Conservation (phyloP, 2,797 vertebrate genomes). For the Pipistrellus pygmaeus region DNA sequence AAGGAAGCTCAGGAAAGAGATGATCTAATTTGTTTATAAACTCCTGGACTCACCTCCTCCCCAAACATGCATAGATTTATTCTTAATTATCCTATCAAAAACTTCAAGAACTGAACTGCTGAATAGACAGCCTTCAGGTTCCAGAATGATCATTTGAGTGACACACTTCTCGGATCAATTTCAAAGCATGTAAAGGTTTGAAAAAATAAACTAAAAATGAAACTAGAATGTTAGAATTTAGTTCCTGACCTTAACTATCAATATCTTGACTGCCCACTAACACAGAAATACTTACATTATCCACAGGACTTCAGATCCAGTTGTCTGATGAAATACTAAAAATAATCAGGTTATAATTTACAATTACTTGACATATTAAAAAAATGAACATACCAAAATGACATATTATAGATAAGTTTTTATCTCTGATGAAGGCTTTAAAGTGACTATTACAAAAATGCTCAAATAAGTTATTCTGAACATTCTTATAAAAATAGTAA, state of each 20-base stretch:
- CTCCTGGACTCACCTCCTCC: background rate
- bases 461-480: background rate
- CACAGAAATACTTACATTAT: background rate
- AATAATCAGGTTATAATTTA: background rate
- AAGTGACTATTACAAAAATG: background rate
- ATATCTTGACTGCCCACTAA: background rate
- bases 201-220: background rate
- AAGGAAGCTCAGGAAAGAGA: background rate
- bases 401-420: background rate
- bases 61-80: background rate
- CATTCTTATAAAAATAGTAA: background rate
- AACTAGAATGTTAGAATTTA: background rate
- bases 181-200: background rate
- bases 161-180: background rate
- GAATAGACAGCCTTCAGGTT: background rate
- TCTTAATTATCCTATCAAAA: background rate
- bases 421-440: background rate
- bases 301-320: background rate
- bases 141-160: background rate
- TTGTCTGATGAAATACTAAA: background rate
- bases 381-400: background rate
- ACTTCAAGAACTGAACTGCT: background rate
- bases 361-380: background rate
- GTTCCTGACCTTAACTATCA: background rate
- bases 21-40: background rate